Conservation (phyloP, 2,797 vertebrate species). For the Echeneis naucrates region DNA sequence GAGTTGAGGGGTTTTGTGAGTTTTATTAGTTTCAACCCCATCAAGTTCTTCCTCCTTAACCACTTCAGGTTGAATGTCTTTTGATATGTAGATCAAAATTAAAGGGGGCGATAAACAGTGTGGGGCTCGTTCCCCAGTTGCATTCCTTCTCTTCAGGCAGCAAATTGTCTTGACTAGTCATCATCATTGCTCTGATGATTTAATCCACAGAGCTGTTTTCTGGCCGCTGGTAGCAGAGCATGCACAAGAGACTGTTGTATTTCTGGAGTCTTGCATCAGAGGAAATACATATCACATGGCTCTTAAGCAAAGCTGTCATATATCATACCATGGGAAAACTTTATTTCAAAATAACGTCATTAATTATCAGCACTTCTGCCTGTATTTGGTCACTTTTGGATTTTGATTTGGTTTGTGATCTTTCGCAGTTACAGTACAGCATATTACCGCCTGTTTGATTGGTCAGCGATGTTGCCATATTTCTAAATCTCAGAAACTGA, state of each 20-base stretch:
- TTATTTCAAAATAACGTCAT: neutral
- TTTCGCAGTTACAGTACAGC: neutral
- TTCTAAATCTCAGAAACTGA: neutral
- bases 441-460: neutral
- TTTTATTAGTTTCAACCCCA: constrained; percentile 38
- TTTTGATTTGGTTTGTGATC: neutral
- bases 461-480: neutral
- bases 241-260: constrained; percentile 61
- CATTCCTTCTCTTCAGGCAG: constrained; percentile 53
- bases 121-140: constrained; percentile 19
- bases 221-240: constrained; percentile 58
- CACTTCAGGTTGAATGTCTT: constrained; percentile 33
- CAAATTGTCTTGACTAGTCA: constrained; percentile 59
- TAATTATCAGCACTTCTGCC: constrained; percentile 40
- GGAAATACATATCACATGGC: constrained; percentile 33
- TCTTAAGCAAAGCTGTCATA: constrained; percentile 32
- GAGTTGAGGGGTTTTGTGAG: constrained; percentile 7
- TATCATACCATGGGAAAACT: constrained; percentile 2
- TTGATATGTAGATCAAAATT: constrained; percentile 54
- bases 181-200: constrained; percentile 58
- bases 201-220: constrained; percentile 65
- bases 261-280: constrained; percentile 74
- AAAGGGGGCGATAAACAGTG: constrained; percentile 43
- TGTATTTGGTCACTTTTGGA: constrained; percentile 26
- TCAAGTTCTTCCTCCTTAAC: constrained; percentile 4